Evolutionary conservation across 1,140 invertebrate species (phyloP), one percentile per base, ranked within the genome.

Genomic region (Leucophenga varia): DNA sequence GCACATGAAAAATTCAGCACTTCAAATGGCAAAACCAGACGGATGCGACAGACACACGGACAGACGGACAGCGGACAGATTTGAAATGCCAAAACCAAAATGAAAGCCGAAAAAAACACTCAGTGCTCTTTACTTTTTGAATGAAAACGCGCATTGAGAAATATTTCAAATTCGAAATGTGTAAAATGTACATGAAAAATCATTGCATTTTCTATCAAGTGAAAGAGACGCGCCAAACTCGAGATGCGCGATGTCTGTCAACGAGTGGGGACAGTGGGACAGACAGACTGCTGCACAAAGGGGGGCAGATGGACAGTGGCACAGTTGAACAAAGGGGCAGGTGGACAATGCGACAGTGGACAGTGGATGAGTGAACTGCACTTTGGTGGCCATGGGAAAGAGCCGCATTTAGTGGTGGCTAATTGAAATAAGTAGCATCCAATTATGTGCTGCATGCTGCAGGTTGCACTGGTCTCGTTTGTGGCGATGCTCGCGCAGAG

Each of bases 1-100:
- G 64, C 63, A 63, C 63, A 67, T 67, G 63, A 67, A 67, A 65
- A 67, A 67, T 67, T 68, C 63, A 67, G 53, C 63, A 67, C 63
- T 67, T 60, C 19, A 65, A 65, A 67, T 54, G 63, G 63, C 54
- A 63, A 67, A 34, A 34, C 31, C 58, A 54, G 54, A 60, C 58
- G 47, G 51, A 47, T 55, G n/a, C n/a, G n/a, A n/a, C n/a, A 43
- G 46, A 55, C 35, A 32, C 16, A 4, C 20, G 21, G 36, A 45
- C 47, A 32, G 16, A 2, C 20, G 44, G 17, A 47, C 44, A 30
- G 52, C 47, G 34, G 48, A 47, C 38, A 22, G 13, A 3, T n/a
- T n/a, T n/a, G n/a, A n/a, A n/a, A 64, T 55, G 44, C 51, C 57
- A 55, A 49, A 43, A 45, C 54, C 52, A 47, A 52, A 63, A 56